A percentile compares a stretch with the other conserved stretches of the same genome.
These are phyloP conservation scores for Drosophila bunnanda DNA, from an alignment of 2,888 invertebrate genomes.

Conservation along the genomic window DNA sequence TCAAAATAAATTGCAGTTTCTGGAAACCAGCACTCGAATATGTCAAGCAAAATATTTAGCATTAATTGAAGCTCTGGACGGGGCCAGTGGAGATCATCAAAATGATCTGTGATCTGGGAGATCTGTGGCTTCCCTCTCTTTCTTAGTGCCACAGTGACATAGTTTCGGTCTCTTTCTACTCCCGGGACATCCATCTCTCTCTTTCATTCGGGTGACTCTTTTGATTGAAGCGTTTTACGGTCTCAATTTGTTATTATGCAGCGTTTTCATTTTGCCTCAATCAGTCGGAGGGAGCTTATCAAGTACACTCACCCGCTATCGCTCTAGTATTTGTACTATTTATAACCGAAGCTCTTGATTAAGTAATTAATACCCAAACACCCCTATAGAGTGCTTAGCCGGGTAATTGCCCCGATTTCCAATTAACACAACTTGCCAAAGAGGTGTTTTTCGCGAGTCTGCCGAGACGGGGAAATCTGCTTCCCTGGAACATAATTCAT, in stretches of 20 bases:
- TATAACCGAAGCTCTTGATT: conserved; percentile 40
- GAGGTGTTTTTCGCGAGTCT: conserved; percentile 6
- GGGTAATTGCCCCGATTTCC: conserved; percentile 48
- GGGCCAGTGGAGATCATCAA: conserved; percentile 37
- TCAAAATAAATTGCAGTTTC: conserved; percentile 21
- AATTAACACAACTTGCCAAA: conserved; percentile 32
- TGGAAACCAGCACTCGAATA: conserved; percentile 20
- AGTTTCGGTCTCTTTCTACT: conserved; percentile 47
- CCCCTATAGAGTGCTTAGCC: conserved; percentile 28
- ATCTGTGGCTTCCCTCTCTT: conserved; percentile 3
- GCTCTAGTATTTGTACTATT: conserved; percentile 24
- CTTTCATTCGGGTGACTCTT: neutral
- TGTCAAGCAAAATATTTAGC: conserved; percentile 47
- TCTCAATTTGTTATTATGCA: conserved; percentile 63
- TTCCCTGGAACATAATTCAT: conserved; percentile 38
- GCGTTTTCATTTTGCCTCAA: conserved; percentile 55
- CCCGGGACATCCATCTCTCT: neutral
- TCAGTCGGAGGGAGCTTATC: conserved; percentile 51
- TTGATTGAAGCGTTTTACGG: conserved; percentile 59
- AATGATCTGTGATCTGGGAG: conserved; percentile 8
- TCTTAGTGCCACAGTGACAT: conserved; percentile 63
- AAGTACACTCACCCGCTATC: conserved; percentile 15
- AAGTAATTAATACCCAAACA: conserved; percentile 54
- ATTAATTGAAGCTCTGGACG: conserved; percentile 17
- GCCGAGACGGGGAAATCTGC: neutral